These are phyloP conservation scores for Limnephilus marmoratus DNA, from an alignment of 2,888 invertebrate species.

Conservation along the genomic window DNA sequence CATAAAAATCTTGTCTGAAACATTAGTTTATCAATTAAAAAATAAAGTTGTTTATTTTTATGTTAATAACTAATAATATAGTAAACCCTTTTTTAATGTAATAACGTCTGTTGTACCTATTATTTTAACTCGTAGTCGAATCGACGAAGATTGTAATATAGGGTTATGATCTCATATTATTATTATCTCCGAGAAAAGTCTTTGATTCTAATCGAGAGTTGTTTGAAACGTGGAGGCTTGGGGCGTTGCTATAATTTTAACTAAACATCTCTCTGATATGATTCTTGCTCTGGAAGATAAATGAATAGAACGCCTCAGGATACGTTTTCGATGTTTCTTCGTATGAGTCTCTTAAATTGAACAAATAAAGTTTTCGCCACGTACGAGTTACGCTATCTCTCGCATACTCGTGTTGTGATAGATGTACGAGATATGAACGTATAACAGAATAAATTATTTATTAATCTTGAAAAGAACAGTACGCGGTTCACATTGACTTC, in stretches of 20 bases:
- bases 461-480: not conserved
- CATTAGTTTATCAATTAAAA: no score
- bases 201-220: not conserved
- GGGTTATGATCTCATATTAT: not conserved
- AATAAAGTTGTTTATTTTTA: no score
- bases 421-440: not conserved
- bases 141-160: no score
- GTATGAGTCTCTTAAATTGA: slow-evolving; percentile 11
- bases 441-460: not conserved
- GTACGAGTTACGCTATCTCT: not conserved
- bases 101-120: no score
- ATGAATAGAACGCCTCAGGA: not conserved
- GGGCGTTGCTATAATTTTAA: not conserved
- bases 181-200: not conserved
- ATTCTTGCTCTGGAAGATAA: slow-evolving; percentile 2
- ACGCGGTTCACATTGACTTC: not conserved
- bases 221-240: not conserved
- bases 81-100: no score
- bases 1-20: no score
- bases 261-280: not conserved
- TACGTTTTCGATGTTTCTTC: slow-evolving; percentile 25
- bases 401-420: not conserved
- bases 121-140: no score
- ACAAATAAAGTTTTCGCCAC: slow-evolving; percentile 14
- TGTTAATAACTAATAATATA: no score